Evolutionary conservation across 2,113 vertebrate genomes (phyloP).

Genomic region (Vireo altiloquus): DNA sequence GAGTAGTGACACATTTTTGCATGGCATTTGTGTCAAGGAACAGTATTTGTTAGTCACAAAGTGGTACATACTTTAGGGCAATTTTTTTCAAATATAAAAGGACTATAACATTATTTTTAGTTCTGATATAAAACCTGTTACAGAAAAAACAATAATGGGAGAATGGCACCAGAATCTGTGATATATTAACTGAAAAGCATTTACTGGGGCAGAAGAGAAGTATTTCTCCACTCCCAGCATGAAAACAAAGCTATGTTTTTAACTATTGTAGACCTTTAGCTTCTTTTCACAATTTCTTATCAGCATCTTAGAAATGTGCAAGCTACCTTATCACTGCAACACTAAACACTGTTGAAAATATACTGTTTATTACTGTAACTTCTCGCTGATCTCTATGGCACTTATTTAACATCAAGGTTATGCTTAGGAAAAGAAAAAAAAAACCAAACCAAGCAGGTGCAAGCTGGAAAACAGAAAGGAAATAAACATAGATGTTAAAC

Average conservation of each 20-base stretch:
- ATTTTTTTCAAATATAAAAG: not conserved
- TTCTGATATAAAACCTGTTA: not conserved
- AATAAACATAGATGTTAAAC: not conserved
- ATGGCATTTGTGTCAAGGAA: not conserved
- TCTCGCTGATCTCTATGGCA: not conserved
- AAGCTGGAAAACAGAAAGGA: not conserved
- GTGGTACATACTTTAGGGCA: not conserved
- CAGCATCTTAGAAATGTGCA: not conserved
- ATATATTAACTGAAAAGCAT: not conserved
- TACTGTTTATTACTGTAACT: not conserved
- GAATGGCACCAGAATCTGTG: not conserved
- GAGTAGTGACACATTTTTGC: not conserved
- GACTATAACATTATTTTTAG: not conserved
- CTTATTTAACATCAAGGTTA: not conserved
- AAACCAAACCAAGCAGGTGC: not conserved
- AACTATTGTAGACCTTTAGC: not conserved
- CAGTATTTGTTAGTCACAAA: not conserved
- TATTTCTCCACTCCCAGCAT: not conserved
- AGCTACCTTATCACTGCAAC: not conserved
- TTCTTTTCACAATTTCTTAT: not conserved
- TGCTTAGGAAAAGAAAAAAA: not conserved
- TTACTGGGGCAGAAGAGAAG: not conserved
- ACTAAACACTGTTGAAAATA: not conserved
- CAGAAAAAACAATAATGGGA: not conserved
- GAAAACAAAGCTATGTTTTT: not conserved